Percentiles rank a stretch among this genome's conserved stretches.
phyloP scores from a whole-genome alignment of 2,888 invertebrate genomes.

The Amiota minor region DNA sequence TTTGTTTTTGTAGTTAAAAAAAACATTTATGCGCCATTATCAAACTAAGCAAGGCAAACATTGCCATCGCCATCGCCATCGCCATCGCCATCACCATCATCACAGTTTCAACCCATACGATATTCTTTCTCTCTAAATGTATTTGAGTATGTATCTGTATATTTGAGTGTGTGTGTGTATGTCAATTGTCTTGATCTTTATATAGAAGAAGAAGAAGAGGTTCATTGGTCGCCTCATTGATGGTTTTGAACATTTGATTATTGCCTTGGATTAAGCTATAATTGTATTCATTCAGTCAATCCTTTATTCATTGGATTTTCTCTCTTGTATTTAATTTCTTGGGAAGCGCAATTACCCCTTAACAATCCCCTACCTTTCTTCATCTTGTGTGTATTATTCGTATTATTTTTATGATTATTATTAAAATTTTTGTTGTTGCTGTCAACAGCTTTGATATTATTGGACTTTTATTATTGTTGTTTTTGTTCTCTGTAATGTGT shows the following conservation, averaged over 20 bases:
- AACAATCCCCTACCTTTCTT: conserved; percentile 10
- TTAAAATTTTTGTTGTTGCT: conserved; percentile 2
- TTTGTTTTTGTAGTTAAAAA: conserved; percentile 52
- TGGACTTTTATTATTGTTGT: conserved; percentile 15
- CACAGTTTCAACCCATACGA: conserved; percentile 38
- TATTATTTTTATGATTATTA: neutral
- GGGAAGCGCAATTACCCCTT: conserved; percentile 43
- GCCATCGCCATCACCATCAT: conserved; percentile 44
- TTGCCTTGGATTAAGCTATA: conserved; percentile 61
- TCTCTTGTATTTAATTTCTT: conserved; percentile 49
- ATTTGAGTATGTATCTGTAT: neutral
- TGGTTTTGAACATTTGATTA: conserved; percentile 60
- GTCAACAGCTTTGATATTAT: neutral
- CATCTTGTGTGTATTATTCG: neutral
- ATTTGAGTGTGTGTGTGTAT: neutral
- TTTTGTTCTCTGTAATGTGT: conserved; percentile 14
- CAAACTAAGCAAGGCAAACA: conserved; percentile 44
- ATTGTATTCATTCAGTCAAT: conserved; percentile 45
- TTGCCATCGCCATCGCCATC: conserved; percentile 29
- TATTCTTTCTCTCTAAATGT: conserved; percentile 24
- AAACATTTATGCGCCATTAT: conserved; percentile 65
- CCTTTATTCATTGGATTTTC: conserved; percentile 49
- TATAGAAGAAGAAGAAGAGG: conserved; percentile 31
- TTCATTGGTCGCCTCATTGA: conserved; percentile 40
- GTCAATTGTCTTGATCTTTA: neutral